A percentile compares a stretch with the other conserved stretches of the same genome.
These are phyloP conservation scores for Drepanosiphum platanoidis DNA, from an alignment of 2,888 invertebrate genomes.

Conservation along the genomic window DNA sequence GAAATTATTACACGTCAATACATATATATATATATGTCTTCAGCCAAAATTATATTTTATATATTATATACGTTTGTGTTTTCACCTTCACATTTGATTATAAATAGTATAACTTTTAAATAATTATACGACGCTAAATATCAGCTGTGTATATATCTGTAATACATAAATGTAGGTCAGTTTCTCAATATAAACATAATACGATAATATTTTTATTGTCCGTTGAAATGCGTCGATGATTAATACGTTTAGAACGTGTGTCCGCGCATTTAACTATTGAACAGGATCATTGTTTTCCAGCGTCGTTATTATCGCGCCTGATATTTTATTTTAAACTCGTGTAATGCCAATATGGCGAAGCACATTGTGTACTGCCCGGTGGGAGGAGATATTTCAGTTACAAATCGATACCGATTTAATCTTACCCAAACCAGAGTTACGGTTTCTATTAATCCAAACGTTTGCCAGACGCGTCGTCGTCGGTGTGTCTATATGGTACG, in stretches of 20 bases:
- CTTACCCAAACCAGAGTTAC: no score
- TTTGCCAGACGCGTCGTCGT: no score
- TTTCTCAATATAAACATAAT: neutral
- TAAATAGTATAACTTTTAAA: no score
- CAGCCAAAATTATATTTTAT: neutral
- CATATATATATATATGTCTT: neutral
- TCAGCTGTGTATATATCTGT: no score
- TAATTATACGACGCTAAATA: neutral
- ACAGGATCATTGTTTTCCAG: neutral
- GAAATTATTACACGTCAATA: constrained; percentile 21
- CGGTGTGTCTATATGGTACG: no score
- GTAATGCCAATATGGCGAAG: no score
- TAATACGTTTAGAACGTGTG: neutral
- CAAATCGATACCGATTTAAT: no score
- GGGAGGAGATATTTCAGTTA: no score
- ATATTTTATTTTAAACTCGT: no score
- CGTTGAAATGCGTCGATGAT: neutral
- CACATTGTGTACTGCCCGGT: no score
- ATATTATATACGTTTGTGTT: neutral
- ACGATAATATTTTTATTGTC: neutral
- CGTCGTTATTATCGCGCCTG: neutral
- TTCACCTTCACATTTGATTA: constrained; percentile 20
- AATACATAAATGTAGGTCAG: constrained; percentile 3
- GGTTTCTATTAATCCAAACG: no score
- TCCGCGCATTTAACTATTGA: neutral